phyloP scores from a whole-genome alignment of 1,140 invertebrate genomes.

The Teleopsis dalmanni region DNA sequence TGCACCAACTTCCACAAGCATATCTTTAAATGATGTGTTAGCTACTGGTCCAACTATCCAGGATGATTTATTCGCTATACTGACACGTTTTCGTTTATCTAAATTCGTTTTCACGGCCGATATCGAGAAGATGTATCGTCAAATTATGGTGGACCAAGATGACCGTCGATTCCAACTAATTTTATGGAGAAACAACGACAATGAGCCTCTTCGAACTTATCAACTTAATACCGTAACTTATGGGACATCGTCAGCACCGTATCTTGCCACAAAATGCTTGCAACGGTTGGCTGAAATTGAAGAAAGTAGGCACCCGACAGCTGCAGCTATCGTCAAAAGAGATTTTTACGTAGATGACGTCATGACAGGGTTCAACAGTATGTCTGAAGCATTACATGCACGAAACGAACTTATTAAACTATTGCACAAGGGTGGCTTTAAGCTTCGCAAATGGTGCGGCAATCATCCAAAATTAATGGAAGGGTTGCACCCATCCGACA shows the following conservation, averaged over 20 bases:
- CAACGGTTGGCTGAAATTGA: background rate
- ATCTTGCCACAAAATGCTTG: background rate
- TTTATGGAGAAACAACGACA: slow-evolving; percentile 37
- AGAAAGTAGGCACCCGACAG: background rate
- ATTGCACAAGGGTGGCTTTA: slow-evolving; percentile 12
- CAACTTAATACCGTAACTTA: background rate
- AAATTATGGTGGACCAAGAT: slow-evolving; percentile 15
- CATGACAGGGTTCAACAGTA: slow-evolving; percentile 25
- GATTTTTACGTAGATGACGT: slow-evolving; percentile 48
- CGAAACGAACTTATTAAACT: slow-evolving; percentile 20
- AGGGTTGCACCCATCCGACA: background rate
- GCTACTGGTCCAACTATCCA: slow-evolving; percentile 5
- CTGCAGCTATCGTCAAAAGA: background rate
- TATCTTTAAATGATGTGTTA: slow-evolving; percentile 1
- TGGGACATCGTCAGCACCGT: background rate
- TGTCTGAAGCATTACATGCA: slow-evolving; percentile 16
- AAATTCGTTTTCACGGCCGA: slow-evolving; percentile 17
- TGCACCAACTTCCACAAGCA: background rate
- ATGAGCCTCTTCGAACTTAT: no score
- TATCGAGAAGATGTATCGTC: slow-evolving; percentile 31
- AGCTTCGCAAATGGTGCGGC: slow-evolving; percentile 27
- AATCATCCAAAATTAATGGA: slow-evolving; percentile 10
- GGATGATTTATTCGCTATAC: slow-evolving; percentile 22
- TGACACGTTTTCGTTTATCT: slow-evolving; percentile 40
- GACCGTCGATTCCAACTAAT: slow-evolving; percentile 32